Evolutionary conservation across 2,113 vertebrate species (phyloP), one percentile per base, ranked within the genome.

Genomic region (Cettia cetti): DNA sequence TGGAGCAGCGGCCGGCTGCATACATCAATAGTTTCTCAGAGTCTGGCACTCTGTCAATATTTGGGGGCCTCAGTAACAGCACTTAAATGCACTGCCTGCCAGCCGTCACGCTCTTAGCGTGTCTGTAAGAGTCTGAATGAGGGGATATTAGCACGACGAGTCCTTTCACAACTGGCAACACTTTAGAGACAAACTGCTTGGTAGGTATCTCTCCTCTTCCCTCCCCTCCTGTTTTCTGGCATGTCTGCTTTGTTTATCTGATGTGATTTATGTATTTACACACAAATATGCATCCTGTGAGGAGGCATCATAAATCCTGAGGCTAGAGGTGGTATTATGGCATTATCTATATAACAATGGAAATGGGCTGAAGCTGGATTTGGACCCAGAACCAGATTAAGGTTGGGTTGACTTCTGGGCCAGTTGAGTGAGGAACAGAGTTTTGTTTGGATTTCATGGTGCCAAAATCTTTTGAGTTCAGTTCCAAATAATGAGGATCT

Each of bases 41-140:
- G 95, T 97, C 97, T 98, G 98, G 98, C 98, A 98, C 96, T 98
- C 98, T 98, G 97, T 98, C 98, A 98, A 98, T 98, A 98, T 98
- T 97, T 98, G 97, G 97, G 97, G 97, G 96, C 97, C 97, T 97
- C 90, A n/a, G 97, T 96, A 98, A 96, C 96, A 89, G 59, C 97
- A 97, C 96, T 97, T 97, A 97, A 97, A 98, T 96, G 94, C 95
- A 95, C 89, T 93, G 96, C 96, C 97, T 98, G 95, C 96, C 95
- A 97, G 96, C 96, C 95, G 74, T 97, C 96, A 96, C 60, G 89
- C 96, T 97, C 97, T 97, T 97, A 94, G 97, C 88, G 24, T 96
- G 95, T 98, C 97, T 92, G 76, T 86, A 84, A 97, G 86, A 96
- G 92, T 91, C 94, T 71, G 63, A 97, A 91, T 87, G 97, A 96